phyloP scores from a whole-genome alignment of 2,888 invertebrate species.

The Thecophora atra region DNA sequence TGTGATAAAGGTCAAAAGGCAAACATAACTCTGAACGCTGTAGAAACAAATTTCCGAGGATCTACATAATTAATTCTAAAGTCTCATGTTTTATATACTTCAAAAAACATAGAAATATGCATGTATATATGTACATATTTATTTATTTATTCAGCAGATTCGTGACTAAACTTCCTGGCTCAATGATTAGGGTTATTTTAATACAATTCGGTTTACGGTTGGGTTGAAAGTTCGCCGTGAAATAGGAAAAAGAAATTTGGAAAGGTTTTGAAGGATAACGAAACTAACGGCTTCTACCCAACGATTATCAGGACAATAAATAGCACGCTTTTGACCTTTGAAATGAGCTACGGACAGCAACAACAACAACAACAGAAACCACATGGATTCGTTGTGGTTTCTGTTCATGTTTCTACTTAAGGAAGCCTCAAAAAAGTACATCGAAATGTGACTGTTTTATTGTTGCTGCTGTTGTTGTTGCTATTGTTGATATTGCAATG shows the following conservation, averaged over 20 bases:
- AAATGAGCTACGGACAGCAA: not conserved
- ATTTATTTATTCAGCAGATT: not conserved
- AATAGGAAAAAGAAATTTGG: not conserved
- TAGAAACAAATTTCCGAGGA: too few species aligned
- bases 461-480: constrained; percentile 23
- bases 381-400: constrained; percentile 4
- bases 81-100: too few species aligned
- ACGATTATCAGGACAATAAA: not conserved
- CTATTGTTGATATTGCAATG: not conserved
- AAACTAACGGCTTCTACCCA: not conserved
- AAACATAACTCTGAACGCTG: not conserved
- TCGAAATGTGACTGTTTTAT: constrained; percentile 27
- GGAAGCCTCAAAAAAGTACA: not conserved
- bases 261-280: not conserved
- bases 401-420: not conserved
- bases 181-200: not conserved
- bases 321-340: not conserved
- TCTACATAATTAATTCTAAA: too few species aligned
- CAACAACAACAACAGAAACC: constrained; percentile 46
- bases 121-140: too few species aligned
- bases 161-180: not conserved
- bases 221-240: not conserved
- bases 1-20: not conserved
- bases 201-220: not conserved
- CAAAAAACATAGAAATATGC: too few species aligned